Conservation (phyloP, 2,113 vertebrate genomes). For the Saccopteryx leptura region DNA sequence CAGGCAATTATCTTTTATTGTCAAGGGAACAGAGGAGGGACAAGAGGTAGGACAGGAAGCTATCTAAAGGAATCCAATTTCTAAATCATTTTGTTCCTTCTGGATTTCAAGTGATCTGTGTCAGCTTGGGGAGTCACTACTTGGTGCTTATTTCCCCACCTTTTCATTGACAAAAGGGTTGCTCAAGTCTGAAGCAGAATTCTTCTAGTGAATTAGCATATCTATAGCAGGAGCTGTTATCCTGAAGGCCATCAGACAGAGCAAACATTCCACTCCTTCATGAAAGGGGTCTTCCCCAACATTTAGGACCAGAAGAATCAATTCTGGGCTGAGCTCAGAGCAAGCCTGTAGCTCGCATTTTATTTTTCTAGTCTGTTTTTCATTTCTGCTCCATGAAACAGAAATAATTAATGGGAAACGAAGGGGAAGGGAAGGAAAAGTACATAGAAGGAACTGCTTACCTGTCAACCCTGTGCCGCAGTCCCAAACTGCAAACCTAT, state of each 20-base stretch:
- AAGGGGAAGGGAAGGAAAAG: neutral
- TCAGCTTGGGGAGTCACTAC: neutral
- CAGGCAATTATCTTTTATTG: neutral
- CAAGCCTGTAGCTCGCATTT: neutral
- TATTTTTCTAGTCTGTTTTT: neutral
- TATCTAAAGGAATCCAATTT: neutral
- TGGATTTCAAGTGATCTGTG: neutral
- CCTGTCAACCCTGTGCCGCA: neutral
- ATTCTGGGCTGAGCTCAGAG: neutral
- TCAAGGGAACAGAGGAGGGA: neutral
- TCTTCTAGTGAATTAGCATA: neutral
- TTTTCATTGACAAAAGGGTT: neutral
- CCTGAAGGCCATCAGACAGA: neutral
- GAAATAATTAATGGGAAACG: constrained; percentile 38
- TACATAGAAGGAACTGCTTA: neutral
- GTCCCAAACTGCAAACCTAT: neutral
- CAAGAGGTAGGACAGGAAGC: neutral
- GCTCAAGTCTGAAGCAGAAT: neutral
- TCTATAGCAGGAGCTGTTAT: neutral
- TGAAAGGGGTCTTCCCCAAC: neutral
- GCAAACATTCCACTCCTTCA: neutral
- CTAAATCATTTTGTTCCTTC: neutral
- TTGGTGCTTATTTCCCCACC: neutral
- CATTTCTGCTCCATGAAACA: constrained; percentile 13
- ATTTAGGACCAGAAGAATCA: neutral